Base-by-base conservation (phyloP, 1,140 invertebrate species). In the Pachypeltis micranthus region DNA sequence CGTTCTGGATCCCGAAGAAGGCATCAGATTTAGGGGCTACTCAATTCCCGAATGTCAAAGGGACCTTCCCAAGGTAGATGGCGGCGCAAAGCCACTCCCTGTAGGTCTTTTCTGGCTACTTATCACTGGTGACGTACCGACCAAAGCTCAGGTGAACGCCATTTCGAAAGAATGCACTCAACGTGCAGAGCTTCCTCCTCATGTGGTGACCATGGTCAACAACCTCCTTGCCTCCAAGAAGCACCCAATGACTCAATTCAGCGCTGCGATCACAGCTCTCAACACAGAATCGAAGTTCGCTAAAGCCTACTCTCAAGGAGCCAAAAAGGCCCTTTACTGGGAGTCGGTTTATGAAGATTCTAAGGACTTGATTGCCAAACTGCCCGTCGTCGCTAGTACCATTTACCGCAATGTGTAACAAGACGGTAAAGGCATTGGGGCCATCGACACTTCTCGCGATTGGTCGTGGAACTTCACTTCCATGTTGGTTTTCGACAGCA, bases 41-140 rank as follows among this genome's bases (percentile, higher is more conserved):
- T 93, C 91, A 54, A 97, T 98, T 72, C 93, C 93, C 12, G 93
- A 98, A 73, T 96, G 92, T 74, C 92, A 95, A 72, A 86, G 96
- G 70, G 70, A 88, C 0, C 74, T 98, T 65, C 95, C 95, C 1
- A 94, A 91, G 72, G 92, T 87, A 3, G 70, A 81, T 31, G 89
- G 88, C 24, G 92, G 94, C 28, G 75, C 78, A 19, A 91, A 97
- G 72, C 94, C 94, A 1, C 79, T 97, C 23, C 95, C 95, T 3
- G 95, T 98, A 76, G 94, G 91, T 75, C 81, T 97, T 0, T 98
- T 96, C 79, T 98, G 94, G 94, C 81, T 97, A 7, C 78, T 98
- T 59, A 81, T 92, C 59, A 97, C 95, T 64, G 93, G 94, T 4
- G 88, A 97, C 47, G 81, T 97, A 14, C 94, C 94, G 55, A 91